Evolutionary conservation across 2,888 invertebrate species (phyloP).

Genomic region (Zhengitettix transpicula): DNA sequence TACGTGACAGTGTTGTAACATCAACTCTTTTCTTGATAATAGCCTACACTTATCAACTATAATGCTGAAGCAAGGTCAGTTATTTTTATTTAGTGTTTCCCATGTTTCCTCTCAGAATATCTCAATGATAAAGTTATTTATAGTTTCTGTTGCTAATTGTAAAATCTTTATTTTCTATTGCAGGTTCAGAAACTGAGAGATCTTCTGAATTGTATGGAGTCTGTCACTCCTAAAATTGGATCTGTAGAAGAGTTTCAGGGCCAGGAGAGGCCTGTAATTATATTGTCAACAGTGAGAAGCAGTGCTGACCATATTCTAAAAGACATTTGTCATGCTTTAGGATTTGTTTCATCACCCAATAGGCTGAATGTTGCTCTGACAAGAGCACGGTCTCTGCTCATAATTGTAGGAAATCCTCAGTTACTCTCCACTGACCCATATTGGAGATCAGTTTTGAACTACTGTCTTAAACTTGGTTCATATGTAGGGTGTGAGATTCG

Average conservation of each 20-base stretch:
- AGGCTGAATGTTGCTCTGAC: slow-evolving; percentile 82
- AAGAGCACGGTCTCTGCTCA: slow-evolving; percentile 58
- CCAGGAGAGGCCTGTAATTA: slow-evolving; percentile 55
- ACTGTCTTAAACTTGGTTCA: slow-evolving; percentile 42
- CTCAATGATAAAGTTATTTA: no score
- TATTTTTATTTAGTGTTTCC: no score
- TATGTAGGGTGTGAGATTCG: slow-evolving; percentile 56
- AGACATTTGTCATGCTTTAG: slow-evolving; percentile 33
- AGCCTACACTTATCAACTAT: no score
- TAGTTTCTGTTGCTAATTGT: no score
- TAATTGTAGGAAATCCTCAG: slow-evolving; percentile 73
- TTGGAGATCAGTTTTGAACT: slow-evolving; percentile 44
- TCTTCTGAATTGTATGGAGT: slow-evolving; percentile 33
- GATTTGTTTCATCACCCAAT: slow-evolving; percentile 57
- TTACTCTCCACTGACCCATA: slow-evolving; percentile 44
- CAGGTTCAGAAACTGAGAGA: slow-evolving; percentile 45
- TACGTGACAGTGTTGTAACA: no score
- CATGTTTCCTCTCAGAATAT: no score
- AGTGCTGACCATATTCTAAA: slow-evolving; percentile 27
- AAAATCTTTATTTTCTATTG: neutral
- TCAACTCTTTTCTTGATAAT: no score
- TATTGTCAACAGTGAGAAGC: slow-evolving; percentile 47
- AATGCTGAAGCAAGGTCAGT: no score
- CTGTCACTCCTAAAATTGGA: slow-evolving; percentile 46
- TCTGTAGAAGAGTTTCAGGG: slow-evolving; percentile 80